Evolutionary conservation across 2,113 vertebrate species (phyloP), one percentile per base, ranked within the genome.

Genomic region (Martes martes): DNA sequence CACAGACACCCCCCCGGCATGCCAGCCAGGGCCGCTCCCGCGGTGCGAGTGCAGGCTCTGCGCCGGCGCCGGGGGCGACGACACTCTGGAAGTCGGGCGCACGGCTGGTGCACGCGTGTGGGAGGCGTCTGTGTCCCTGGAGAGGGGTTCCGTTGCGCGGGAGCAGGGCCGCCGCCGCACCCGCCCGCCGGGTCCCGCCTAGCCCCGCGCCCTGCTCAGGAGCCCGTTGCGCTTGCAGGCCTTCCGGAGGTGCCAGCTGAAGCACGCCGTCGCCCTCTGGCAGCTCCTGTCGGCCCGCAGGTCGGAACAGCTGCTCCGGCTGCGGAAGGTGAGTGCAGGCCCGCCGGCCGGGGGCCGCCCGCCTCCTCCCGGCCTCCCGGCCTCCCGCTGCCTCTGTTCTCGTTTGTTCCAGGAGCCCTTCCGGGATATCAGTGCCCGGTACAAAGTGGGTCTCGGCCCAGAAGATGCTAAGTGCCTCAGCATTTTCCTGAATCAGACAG

Each of bases 241-340:
- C 59, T 92, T 99, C 36, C 98, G 97, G 65, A 98, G 97, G 63
- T 99, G 99, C 96, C 98, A 97, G 84, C 97, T 99, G 1, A 99
- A 99, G 93, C 99, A 99, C 98, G 97, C 89, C 96, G 98, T 99
- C 1, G 99, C 99, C 67, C 98, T 99, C 2, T 99, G 99, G 99
- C 99, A 99, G 92, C 97, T 99, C 73, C 99, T 99, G 36, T 98
- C 98, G 5, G 98, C 99, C 8, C 98, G 98, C 92, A 99, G 99
- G 97, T 99, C 99, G 0, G 99, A 99, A 98, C 99, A 99, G 90
- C 99, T 99, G 98, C 98, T 99, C 91, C 99, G 98, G 7, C 99
- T 99, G 39, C 99, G 98, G 52, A 99, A 98, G 98, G 99, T 99
- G 98, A 97, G 98, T 80, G 1, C 26, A 5, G 4, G 18, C 39